Base-by-base conservation (phyloP, 1,140 invertebrate species). In the Tetramorium simillimum region DNA sequence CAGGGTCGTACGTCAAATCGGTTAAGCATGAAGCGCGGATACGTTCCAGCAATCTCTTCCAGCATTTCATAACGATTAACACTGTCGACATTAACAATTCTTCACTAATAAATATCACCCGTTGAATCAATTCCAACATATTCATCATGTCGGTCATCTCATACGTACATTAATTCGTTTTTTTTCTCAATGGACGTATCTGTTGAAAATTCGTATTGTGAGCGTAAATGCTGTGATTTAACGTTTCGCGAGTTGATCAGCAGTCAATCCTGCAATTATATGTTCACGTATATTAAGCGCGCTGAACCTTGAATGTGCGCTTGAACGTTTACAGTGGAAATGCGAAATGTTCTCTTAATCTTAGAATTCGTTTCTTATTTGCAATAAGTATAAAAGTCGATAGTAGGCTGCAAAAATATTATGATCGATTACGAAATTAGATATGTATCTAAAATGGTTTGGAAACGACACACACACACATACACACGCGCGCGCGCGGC, bases 381-480 rank as follows among this genome's bases (percentile, higher is more conserved):
- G 62, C 49, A 85, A 73, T 49, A 88, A 40, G 53, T 91, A 91
- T 86, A 91, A 91, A 88, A 88, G 28, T 85, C 33, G 10, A 56
- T 82, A 73, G 14, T 90, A 88, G 75, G n/a, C 62, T 77, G 51
- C 62, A 86, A 90, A 87, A 90, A 88, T 88, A 86, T 77, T 40
- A 53, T 69, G 18, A 84, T 86, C 65, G 63, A 84, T 86, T 81
- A 88, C 12, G 53, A 87, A 90, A 82, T 90, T 70, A 88, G 51
- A 51, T 82, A 78, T 72, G 51, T 77, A 65, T n/a, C 21, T 62
- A 85, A 85, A 87, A 80, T 16, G 16, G 10, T 80, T 80, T 70
- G 21, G 60, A 60, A 60, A 67, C 18, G 18, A 80, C 46, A 46
- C 12, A 56, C 12, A 63, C 28, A 40, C 62, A 56, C 12, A 63